Conservation (phyloP, 2,888 invertebrate genomes). For the Philaethria dido region DNA sequence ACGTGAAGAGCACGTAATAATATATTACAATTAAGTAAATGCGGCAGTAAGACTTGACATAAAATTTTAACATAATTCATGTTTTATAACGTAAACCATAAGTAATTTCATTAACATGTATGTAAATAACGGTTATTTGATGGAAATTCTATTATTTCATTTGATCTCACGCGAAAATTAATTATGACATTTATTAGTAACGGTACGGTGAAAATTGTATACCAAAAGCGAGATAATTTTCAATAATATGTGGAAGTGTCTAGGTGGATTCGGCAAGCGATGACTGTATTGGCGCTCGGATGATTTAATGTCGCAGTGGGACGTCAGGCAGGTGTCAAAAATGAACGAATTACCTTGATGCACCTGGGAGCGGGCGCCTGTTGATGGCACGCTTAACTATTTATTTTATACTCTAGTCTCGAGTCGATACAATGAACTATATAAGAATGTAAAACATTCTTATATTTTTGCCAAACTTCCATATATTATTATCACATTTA, state of each 20-base stretch:
- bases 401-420: constrained; percentile 54
- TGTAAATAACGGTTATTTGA: constrained; percentile 28
- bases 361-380: constrained; percentile 36
- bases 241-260: constrained; percentile 79
- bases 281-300: constrained; percentile 29
- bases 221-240: constrained; percentile 73
- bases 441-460: constrained; percentile 69
- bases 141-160: constrained; percentile 5
- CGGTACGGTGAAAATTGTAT: constrained; percentile 48
- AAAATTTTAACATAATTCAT: constrained; percentile 8
- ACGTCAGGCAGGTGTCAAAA: constrained; percentile 34
- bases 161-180: constrained; percentile 32
- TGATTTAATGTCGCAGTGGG: constrained; percentile 21
- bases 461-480: constrained; percentile 77
- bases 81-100: too few species aligned
- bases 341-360: constrained; percentile 32
- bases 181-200: constrained; percentile 38
- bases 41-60: constrained; percentile 13
- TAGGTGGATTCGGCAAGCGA: constrained; percentile 42
- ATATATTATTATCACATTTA: constrained; percentile 82
- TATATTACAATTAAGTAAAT: constrained; percentile 20
- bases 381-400: constrained; percentile 37
- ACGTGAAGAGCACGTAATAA: constrained; percentile 25
- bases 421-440: constrained; percentile 47
- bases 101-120: not conserved